A percentile compares a stretch with the other conserved stretches of the same genome.
phyloP scores from a whole-genome alignment of 2,888 invertebrate genomes.

The Phortica okadai region DNA sequence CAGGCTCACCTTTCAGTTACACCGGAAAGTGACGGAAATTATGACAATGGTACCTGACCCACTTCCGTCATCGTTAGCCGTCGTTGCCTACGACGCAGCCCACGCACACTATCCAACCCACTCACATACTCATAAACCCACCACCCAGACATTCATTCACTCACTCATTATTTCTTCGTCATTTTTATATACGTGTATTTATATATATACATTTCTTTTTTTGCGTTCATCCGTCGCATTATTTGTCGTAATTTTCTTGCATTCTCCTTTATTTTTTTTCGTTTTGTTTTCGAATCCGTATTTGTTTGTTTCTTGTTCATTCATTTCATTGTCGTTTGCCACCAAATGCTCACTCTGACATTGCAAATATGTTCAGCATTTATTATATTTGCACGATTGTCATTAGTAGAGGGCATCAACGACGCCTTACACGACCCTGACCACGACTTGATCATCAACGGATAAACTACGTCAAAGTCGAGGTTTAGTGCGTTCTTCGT shows the following conservation, averaged over 20 bases:
- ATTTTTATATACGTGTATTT: neutral
- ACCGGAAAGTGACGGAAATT: too few species aligned
- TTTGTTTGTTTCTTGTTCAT: neutral
- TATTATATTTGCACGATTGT: neutral
- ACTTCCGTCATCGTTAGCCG: too few species aligned
- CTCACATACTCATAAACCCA: too few species aligned
- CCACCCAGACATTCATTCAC: neutral
- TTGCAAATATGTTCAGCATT: neutral
- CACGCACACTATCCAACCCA: too few species aligned
- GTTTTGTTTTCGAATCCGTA: neutral
- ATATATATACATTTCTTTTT: neutral
- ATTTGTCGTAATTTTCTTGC: conserved; percentile 4
- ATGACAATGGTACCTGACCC: too few species aligned
- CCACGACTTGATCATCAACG: too few species aligned
- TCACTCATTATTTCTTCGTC: neutral
- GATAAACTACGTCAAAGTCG: neutral
- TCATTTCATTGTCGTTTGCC: neutral
- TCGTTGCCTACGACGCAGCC: too few species aligned
- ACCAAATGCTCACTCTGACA: neutral
- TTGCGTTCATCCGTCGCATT: neutral
- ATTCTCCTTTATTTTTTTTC: neutral
- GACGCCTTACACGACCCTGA: too few species aligned
- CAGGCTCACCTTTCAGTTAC: too few species aligned
- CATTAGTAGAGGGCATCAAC: neutral
- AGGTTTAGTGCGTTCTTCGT: neutral